These are phyloP conservation scores for Pavo muticus DNA, from an alignment of 2,113 vertebrate species.

Conservation along the genomic window DNA sequence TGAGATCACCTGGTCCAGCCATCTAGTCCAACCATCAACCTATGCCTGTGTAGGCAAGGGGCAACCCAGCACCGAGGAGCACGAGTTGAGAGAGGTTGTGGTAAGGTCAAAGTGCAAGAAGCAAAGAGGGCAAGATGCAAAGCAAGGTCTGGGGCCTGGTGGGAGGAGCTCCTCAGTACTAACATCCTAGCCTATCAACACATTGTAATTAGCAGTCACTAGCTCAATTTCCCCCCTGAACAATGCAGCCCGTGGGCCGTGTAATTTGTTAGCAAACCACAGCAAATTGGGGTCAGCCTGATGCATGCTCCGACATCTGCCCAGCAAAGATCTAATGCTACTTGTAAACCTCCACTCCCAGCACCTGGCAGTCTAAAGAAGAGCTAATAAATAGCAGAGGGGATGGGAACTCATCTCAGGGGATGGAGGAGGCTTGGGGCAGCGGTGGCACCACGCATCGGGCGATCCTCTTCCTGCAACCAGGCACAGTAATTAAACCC, in stretches of 20 bases:
- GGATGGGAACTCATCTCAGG: not conserved
- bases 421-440: not conserved
- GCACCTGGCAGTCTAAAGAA: not conserved
- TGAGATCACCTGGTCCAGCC: no score
- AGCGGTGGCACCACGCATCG: not conserved
- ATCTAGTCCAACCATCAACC: no score
- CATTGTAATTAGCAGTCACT: not conserved
- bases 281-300: not conserved
- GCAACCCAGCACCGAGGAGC: not conserved
- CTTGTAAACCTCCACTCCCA: not conserved
- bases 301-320: not conserved
- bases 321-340: not conserved
- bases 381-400: not conserved
- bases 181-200: not conserved
- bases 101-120: not conserved
- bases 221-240: not conserved
- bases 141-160: not conserved
- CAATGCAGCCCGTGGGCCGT: not conserved
- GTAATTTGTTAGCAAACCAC: not conserved
- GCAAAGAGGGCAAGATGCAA: not conserved
- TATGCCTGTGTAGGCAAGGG: not conserved
- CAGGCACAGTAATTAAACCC: not conserved
- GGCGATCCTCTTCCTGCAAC: not conserved
- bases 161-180: not conserved
- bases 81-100: not conserved